These are phyloP conservation scores for Trichogramma pretiosum DNA, from an alignment of 1,140 invertebrate species.

Conservation along the genomic window DNA sequence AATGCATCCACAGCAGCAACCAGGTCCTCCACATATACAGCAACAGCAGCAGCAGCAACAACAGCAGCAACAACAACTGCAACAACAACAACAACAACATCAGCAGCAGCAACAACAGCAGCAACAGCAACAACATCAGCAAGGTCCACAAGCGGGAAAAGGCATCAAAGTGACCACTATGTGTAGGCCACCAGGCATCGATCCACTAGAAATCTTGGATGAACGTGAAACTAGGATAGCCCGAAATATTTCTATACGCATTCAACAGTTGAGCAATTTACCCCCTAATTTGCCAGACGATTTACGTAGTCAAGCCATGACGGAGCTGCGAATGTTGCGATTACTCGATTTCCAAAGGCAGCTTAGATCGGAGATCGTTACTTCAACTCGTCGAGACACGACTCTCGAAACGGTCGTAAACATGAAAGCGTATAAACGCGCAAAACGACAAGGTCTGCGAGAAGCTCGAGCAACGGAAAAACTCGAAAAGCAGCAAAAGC, in stretches of 20 bases:
- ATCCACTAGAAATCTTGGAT: slow-evolving; percentile 84
- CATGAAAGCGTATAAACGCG: slow-evolving; percentile 92
- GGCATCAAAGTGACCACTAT: slow-evolving; percentile 80
- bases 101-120: slow-evolving; percentile 35
- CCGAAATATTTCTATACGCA: slow-evolving; percentile 70
- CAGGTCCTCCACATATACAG: no score
- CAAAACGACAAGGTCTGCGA: slow-evolving; percentile 87
- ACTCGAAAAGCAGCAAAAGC: slow-evolving; percentile 95
- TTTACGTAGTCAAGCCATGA: slow-evolving; percentile 83
- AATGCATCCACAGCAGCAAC: slow-evolving; percentile 28
- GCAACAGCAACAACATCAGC: slow-evolving; percentile 46
- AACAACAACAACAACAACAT: slow-evolving; percentile 50
- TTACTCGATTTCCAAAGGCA: slow-evolving; percentile 94
- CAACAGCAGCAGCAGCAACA: slow-evolving; percentile 28
- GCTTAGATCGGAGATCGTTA: slow-evolving; percentile 60
- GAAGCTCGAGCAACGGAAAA: slow-evolving; percentile 97
- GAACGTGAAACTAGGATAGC: slow-evolving; percentile 89
- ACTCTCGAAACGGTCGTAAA: slow-evolving; percentile 94
- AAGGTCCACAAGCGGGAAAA: slow-evolving; percentile 52
- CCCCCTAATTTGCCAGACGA: slow-evolving; percentile 88
- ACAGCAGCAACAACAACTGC: slow-evolving; percentile 32
- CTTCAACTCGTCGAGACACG: slow-evolving; percentile 84
- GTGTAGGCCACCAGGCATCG: slow-evolving; percentile 84
- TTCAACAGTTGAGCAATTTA: slow-evolving; percentile 71
- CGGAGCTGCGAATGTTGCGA: slow-evolving; percentile 84